Evolutionary conservation across 2,797 vertebrate genomes (phyloP).

Genomic region (Chromobotia macracanthus): DNA sequence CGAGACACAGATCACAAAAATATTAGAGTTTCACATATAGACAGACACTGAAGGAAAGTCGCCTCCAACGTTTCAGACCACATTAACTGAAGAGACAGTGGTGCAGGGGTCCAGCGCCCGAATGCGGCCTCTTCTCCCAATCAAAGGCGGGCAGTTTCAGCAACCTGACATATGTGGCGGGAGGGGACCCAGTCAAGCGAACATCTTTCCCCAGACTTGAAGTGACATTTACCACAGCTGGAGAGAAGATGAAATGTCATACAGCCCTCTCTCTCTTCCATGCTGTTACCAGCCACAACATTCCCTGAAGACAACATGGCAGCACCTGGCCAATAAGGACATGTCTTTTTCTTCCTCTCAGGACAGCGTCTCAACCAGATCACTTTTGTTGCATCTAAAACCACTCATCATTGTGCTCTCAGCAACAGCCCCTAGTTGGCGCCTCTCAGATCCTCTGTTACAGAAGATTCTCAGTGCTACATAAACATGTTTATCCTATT

Average conservation of each 20-base stretch:
- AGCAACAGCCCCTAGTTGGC: neutral
- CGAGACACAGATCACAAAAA: neutral
- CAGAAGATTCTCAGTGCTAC: neutral
- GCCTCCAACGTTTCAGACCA: conserved; percentile 28
- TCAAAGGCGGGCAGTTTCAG: conserved; percentile 45
- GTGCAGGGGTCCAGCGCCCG: neutral
- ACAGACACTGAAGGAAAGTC: neutral
- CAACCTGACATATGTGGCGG: conserved; percentile 69
- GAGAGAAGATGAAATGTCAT: conserved; percentile 60
- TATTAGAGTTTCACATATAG: neutral
- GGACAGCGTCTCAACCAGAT: neutral
- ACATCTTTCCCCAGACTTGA: conserved; percentile 58
- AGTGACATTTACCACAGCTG: conserved; percentile 62
- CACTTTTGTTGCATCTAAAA: neutral
- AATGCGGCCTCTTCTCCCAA: conserved; percentile 16
- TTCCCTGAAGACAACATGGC: neutral
- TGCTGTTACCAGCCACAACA: neutral
- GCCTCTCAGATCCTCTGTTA: neutral
- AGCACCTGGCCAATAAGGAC: neutral
- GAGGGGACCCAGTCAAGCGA: conserved; percentile 68
- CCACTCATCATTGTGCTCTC: neutral
- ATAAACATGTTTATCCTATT: neutral
- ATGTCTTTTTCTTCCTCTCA: neutral
- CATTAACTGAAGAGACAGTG: conserved; percentile 10
- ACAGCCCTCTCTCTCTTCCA: neutral